Evolutionary conservation across 2,797 vertebrate genomes (phyloP).

Genomic region (Lacerta viridis): DNA sequence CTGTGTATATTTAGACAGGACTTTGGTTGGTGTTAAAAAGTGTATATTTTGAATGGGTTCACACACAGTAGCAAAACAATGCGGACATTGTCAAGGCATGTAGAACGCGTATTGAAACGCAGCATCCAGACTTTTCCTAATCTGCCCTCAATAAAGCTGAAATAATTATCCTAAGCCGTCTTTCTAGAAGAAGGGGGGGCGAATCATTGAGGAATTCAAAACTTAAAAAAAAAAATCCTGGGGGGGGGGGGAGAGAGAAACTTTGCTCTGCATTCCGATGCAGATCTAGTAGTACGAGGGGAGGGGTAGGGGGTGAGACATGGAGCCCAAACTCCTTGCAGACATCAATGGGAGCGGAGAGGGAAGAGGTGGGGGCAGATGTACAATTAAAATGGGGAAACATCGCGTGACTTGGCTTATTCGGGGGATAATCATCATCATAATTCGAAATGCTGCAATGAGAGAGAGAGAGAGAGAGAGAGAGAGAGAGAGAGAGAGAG

Average conservation of each 20-base stretch:
- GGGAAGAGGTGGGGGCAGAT: constrained; percentile 60
- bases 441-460: constrained; percentile 68
- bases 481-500: constrained; percentile 42
- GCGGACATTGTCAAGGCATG: constrained; percentile 91
- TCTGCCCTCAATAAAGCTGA: constrained; percentile 96
- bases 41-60: constrained; percentile 92
- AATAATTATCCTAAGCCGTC: constrained; percentile 97
- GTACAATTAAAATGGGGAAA: constrained; percentile 81
- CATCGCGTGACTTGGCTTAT: constrained; percentile 81
- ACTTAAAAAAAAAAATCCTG: constrained; percentile 72
- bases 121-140: constrained; percentile 93
- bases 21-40: constrained; percentile 94
- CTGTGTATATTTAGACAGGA: constrained; percentile 93
- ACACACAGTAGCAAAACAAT: constrained; percentile 92
- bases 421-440: constrained; percentile 55
- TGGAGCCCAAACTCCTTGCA: constrained; percentile 78
- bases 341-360: constrained; percentile 77
- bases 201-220: constrained; percentile 98
- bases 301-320: constrained; percentile 63
- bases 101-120: constrained; percentile 88
- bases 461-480: constrained; percentile 60
- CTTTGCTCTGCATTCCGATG: constrained; percentile 91
- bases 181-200: constrained; percentile 85
- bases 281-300: constrained; percentile 76
- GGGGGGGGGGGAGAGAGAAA: neutral